phyloP scores from a whole-genome alignment of 2,888 invertebrate genomes.

The Ecdyonurus torrentis region DNA sequence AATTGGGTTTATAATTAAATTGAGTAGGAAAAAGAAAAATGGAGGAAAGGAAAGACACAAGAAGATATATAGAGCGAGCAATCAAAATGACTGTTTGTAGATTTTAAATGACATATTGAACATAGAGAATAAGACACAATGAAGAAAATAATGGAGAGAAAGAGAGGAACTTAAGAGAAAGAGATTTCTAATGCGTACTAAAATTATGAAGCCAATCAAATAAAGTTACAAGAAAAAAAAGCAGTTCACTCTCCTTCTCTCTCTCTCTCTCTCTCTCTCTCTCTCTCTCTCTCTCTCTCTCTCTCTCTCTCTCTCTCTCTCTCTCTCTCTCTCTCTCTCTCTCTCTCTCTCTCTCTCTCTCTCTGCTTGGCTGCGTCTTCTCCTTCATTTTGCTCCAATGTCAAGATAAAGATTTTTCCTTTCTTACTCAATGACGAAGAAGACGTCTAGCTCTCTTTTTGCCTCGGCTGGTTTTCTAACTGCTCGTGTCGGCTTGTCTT shows the following conservation, averaged over 20 bases:
- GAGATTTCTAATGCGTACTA: too few species aligned
- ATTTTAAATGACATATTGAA: neutral
- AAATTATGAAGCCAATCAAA: too few species aligned
- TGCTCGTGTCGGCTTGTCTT: neutral
- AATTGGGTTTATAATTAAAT: neutral
- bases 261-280: too few species aligned
- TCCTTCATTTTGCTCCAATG: neutral
- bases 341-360: neutral
- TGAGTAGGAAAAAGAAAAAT: neutral
- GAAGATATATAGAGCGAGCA: too few species aligned
- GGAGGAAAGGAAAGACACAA: neutral
- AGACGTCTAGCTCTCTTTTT: neutral
- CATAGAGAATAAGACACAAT: neutral
- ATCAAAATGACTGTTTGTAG: neutral
- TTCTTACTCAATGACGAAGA: neutral
- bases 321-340: neutral
- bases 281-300: slow-evolving; percentile 1
- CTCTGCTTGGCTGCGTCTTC: neutral
- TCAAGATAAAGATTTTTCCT: neutral
- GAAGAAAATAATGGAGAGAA: neutral
- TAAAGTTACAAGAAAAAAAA: too few species aligned
- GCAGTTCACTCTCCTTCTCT: too few species aligned
- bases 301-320: neutral
- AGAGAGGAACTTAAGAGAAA: too few species aligned
- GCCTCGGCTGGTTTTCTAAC: neutral